phyloP scores from a whole-genome alignment of 2,113 vertebrate species.

The Rhinolophus ferrumequinum region DNA sequence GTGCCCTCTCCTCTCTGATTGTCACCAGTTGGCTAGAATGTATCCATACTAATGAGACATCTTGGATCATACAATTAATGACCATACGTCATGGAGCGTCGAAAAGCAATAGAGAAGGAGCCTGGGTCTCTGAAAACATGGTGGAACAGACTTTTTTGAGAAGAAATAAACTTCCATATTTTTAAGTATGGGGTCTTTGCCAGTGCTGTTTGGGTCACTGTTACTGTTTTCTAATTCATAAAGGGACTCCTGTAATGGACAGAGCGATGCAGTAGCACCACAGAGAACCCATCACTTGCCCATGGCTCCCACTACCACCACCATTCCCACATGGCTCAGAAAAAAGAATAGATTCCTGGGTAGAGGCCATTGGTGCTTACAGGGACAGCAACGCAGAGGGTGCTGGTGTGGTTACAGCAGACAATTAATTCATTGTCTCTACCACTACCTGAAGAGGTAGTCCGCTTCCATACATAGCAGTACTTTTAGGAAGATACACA shows the following conservation, averaged over 20 bases:
- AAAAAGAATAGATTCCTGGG: background rate
- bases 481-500: background rate
- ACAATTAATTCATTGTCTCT: background rate
- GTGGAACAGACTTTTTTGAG: background rate
- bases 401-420: background rate
- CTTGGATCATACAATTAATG: background rate
- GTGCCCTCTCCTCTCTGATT: background rate
- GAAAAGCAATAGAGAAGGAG: background rate
- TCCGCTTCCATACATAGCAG: background rate
- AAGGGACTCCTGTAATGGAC: background rate
- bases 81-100: background rate
- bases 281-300: background rate
- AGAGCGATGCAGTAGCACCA: background rate
- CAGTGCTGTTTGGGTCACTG: background rate
- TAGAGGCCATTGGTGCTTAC: background rate
- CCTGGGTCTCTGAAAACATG: background rate
- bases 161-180: constrained; percentile 23
- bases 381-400: background rate
- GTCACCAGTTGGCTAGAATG: background rate
- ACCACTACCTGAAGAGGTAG: too few relatives aligned
- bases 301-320: rapidly evolving
- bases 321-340: too few relatives aligned
- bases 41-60: background rate
- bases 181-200: background rate
- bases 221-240: background rate